phyloP scores from a whole-genome alignment of 1,140 invertebrate species.

The Lasioglossum baleicum region DNA sequence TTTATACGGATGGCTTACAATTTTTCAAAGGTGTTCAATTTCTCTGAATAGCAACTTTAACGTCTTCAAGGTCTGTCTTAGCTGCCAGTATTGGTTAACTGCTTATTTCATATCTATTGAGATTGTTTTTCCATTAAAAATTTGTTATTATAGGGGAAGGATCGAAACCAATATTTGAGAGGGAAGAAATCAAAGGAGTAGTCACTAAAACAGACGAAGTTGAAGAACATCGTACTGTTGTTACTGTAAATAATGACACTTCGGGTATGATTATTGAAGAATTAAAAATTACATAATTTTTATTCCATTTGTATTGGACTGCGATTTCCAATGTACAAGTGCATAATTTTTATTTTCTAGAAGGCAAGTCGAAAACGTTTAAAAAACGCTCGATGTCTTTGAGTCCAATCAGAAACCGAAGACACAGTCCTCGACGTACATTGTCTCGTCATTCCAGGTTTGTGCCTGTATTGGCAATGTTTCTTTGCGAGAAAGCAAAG shows the following conservation, averaged over 20 bases:
- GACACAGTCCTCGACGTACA: slow-evolving; percentile 12
- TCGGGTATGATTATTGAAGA: slow-evolving; percentile 34
- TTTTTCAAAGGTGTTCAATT: slow-evolving; percentile 29
- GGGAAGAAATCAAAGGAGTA: slow-evolving; percentile 60
- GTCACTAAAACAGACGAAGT: slow-evolving; percentile 36
- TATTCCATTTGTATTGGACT: not conserved
- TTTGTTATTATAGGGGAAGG: slow-evolving; percentile 60
- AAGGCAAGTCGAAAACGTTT: slow-evolving; percentile 7
- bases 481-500: not conserved
- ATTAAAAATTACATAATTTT: not conserved
- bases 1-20: slow-evolving; percentile 22
- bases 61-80: slow-evolving; percentile 18
- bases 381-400: slow-evolving; percentile 42
- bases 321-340: not conserved
- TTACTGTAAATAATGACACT: slow-evolving; percentile 41
- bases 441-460: slow-evolving; percentile 36
- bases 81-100: slow-evolving; percentile 9
- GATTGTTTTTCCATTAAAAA: not conserved
- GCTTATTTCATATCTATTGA: not conserved
- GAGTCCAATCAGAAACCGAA: slow-evolving; percentile 26
- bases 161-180: slow-evolving; percentile 67
- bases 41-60: slow-evolving; percentile 11
- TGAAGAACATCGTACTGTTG: slow-evolving; percentile 61
- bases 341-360: slow-evolving; percentile 35
- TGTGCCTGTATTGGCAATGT: slow-evolving; percentile 24